Evolutionary conservation across 1,140 invertebrate species (phyloP), one percentile per base, ranked within the genome.

Genomic region (Bacillus rossius): DNA sequence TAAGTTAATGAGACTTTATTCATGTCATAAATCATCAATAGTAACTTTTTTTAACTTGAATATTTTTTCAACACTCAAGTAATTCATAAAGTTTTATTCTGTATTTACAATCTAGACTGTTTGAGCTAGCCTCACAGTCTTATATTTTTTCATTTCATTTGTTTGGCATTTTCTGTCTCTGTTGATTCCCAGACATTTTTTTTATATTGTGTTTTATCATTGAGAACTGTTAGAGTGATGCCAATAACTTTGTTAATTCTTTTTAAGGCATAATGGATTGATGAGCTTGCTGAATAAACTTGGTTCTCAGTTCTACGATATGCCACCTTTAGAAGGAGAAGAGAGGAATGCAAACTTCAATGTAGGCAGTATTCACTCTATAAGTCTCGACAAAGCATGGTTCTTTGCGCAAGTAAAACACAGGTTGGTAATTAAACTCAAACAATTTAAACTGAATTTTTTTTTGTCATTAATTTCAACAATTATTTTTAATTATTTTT

Each of bases 241-340:
- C n/a, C n/a, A n/a, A n/a, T n/a, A n/a, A n/a, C n/a, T 16, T 45
- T 45, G 7, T 45, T 19, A 49, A 49, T 49, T 49, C 10, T 49
- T 64, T 68, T 72, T 51, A 66, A 81, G 80, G 60, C 76, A 85
- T 68, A 77, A 78, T 48, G 73, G 77, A 2, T 64, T 86, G 45
- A 68, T 81, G 3, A 80, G 79, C 23, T 65, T 85, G 14, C 65
- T 87, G 8, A 81, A 81, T 53, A 85, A 84, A 64, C 68, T 86
- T 10, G 74, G 77, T 8, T 68, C 70, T 7, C 73, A 76, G 45
- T 75, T 73, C 61, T 84, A 81, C 58, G 74, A 79, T 61, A 55
- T 79, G 3, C 72, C 73, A 13, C 75, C 75, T 1, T 56, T 79
- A 8, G 73, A 78, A 58, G 66, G 77, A 16, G 73, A 78, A 29